Base-by-base conservation (phyloP, 2,113 vertebrate genomes). In the Bagarius yarrelli region DNA sequence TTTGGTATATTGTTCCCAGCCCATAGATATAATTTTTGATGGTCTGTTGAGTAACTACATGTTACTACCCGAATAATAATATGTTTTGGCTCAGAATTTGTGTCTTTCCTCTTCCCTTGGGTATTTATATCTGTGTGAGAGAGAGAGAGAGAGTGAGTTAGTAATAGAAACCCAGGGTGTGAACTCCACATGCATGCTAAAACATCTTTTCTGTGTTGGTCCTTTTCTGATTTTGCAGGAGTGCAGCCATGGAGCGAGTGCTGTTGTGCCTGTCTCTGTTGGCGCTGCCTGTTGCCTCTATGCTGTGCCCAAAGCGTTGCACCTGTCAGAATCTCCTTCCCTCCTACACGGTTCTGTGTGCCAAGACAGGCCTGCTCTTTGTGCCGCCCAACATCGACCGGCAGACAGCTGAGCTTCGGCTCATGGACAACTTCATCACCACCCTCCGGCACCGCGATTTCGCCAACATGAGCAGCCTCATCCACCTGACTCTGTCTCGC, bases 341-440 rank as follows among this genome's bases (percentile, higher is more conserved):
- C 52, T 95, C 94, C 83, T 92, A 94, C 89, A 94, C 94, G 0
- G 94, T 94, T 69, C 91, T 95, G 13, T 95, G 94, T 6, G 93
- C 94, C 88, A 94, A 94, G 90, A 94, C 94, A 2, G 94, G 94
- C 79, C 91, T 95, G 25, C 93, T 95, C 50, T 95, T 95, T 16
- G 93, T 95, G 30, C 94, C 94, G 0, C 92, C 93, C 18, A 93
- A 93, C 87, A 93, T 95, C 27, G 94, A 95, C 88, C 89, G 93
- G 0, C 91, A 93, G 88, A 95, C 94, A 2, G 94, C 93, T 0
- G 94, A 95, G 88, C 92, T 95, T 25, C 71, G 94, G 36, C 92
- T 95, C 52, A 94, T 94, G 90, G 94, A 95, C 89, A 95, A 95
- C 91, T 95, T 95, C 90, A 95, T 95, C 85, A 94, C 94, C 1